phyloP scores from a whole-genome alignment of 1,140 invertebrate species.

The Tribolium madens region DNA sequence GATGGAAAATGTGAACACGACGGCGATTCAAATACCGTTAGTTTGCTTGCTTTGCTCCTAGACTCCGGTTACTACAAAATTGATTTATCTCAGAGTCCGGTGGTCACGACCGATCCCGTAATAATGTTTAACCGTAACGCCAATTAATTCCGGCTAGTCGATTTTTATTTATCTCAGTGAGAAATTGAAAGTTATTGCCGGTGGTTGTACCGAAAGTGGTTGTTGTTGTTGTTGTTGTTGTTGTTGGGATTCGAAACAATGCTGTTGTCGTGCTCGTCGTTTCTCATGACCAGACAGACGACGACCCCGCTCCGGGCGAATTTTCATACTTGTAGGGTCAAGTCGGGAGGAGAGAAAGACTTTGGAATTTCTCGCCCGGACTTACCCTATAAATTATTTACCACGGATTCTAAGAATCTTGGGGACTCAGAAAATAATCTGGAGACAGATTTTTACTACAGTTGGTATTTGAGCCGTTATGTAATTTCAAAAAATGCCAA shows the following conservation, averaged over 20 bases:
- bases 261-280: slow-evolving; percentile 21
- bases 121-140: neutral
- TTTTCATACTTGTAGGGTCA: too few relatives aligned
- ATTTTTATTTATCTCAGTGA: neutral
- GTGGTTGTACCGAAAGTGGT: slow-evolving; percentile 18
- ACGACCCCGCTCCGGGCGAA: slow-evolving; percentile 26
- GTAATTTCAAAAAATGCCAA: too few relatives aligned
- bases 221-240: slow-evolving; percentile 1
- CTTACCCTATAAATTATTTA: too few relatives aligned
- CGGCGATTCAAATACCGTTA: slow-evolving; percentile 5
- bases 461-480: too few relatives aligned
- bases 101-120: slow-evolving; percentile 24
- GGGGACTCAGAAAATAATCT: too few relatives aligned
- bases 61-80: slow-evolving; percentile 25
- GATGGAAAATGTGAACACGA: slow-evolving; percentile 1
- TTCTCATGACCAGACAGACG: slow-evolving; percentile 34
- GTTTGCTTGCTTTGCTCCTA: too few relatives aligned
- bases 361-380: too few relatives aligned
- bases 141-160: slow-evolving; percentile 1
- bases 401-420: too few relatives aligned
- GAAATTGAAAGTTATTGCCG: slow-evolving; percentile 13
- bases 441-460: too few relatives aligned
- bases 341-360: too few relatives aligned
- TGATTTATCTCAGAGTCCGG: slow-evolving; percentile 2
- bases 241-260: neutral